A percentile compares a stretch with the other conserved stretches of the same genome.
These are phyloP conservation scores for Dipodomys spectabilis DNA, from an alignment of 2,113 vertebrate genomes.

Conservation along the genomic window DNA sequence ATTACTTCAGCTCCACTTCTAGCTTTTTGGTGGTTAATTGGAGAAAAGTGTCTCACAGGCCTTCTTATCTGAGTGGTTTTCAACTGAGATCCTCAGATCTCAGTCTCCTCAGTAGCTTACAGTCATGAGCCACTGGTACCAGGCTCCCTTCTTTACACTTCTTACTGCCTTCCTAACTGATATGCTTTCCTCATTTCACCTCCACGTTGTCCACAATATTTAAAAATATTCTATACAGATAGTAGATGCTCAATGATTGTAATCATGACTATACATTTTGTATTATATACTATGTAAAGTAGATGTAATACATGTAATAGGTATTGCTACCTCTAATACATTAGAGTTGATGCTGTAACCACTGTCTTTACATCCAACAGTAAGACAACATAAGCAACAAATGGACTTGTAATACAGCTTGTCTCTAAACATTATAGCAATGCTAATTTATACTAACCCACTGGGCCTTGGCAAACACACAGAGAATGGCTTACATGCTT, in stretches of 20 bases:
- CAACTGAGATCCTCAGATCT: no score
- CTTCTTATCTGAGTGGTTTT: no score
- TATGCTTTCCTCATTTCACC: neutral
- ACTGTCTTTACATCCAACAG: slow-evolving; percentile 35
- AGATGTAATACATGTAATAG: neutral
- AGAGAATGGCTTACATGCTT: neutral
- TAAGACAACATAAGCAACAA: slow-evolving; percentile 12
- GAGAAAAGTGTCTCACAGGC: no score
- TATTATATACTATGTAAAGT: neutral
- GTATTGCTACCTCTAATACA: neutral
- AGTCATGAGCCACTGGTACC: no score
- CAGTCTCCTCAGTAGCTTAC: no score
- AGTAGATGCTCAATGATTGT: neutral
- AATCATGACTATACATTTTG: neutral
- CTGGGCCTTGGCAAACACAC: slow-evolving; percentile 3
- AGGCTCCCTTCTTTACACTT: neutral
- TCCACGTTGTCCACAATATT: neutral
- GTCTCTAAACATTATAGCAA: neutral
- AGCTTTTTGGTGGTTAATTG: no score
- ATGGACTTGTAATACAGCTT: neutral
- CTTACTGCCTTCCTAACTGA: neutral
- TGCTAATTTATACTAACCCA: neutral
- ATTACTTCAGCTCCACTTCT: no score
- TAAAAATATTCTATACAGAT: slow-evolving; percentile 31
- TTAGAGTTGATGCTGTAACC: neutral